These are phyloP conservation scores for Micoletzkya japonica DNA, from an alignment of 2,888 invertebrate species.

Conservation along the genomic window DNA sequence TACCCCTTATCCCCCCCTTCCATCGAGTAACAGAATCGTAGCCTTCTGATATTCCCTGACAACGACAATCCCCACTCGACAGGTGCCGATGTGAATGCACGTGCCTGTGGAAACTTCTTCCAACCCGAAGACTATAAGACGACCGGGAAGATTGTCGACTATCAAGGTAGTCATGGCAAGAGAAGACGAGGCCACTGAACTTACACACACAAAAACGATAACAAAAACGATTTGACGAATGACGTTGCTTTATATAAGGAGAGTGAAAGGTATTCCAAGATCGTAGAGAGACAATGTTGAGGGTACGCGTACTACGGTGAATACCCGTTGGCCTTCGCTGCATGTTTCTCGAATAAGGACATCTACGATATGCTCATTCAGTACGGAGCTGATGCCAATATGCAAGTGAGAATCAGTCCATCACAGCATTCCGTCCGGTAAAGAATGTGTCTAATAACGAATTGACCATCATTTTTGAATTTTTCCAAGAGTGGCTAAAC, in stretches of 20 bases:
- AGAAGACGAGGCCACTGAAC: too few species aligned
- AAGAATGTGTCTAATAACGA: too few species aligned
- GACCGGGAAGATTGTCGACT: slow-evolving; percentile 78
- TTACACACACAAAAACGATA: too few species aligned
- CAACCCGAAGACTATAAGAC: slow-evolving; percentile 89
- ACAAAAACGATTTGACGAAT: too few species aligned
- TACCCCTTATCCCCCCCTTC: too few species aligned
- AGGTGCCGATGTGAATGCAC: slow-evolving; percentile 86
- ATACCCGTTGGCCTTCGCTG: slow-evolving; percentile 94
- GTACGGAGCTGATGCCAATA: slow-evolving; percentile 88
- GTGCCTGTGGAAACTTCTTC: slow-evolving; percentile 93
- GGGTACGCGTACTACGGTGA: slow-evolving; percentile 96
- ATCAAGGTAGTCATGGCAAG: slow-evolving; percentile 72
- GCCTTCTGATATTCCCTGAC: too few species aligned
- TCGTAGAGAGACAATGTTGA: slow-evolving; percentile 39
- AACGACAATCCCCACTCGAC: too few species aligned
- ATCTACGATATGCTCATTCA: slow-evolving; percentile 92
- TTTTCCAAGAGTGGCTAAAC: too few species aligned
- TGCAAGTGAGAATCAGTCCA: slow-evolving; percentile 81
- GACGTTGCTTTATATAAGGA: background rate
- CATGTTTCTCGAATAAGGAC: slow-evolving; percentile 93
- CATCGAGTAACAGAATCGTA: too few species aligned
- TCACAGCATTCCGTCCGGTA: too few species aligned
- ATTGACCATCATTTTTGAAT: too few species aligned
- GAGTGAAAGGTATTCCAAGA: too few species aligned